These are phyloP conservation scores for Grallaria varia DNA, from an alignment of 2,113 vertebrate genomes.

Conservation along the genomic window DNA sequence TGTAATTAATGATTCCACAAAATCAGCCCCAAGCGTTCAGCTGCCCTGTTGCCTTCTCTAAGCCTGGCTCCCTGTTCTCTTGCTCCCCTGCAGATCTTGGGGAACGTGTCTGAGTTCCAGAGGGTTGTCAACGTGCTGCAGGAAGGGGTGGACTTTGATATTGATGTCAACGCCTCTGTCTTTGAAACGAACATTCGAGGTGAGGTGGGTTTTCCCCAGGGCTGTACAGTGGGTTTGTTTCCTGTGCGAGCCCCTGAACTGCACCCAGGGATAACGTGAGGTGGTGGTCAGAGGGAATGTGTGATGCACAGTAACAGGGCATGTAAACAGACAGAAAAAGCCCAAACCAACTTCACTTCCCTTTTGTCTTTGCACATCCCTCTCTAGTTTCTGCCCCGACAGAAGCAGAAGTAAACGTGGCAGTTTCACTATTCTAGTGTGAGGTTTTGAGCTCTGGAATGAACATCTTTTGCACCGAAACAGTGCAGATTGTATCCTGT, in stretches of 20 bases:
- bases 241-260: accelerated
- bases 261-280: accelerated
- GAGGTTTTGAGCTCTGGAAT: not conserved
- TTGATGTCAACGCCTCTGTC: conserved; percentile 95
- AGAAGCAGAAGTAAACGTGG: not conserved
- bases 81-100: conserved; percentile 82
- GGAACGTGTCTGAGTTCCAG: conserved; percentile 92
- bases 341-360: not conserved
- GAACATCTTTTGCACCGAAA: not conserved
- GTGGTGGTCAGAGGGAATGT: not conserved
- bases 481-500: too few relatives aligned
- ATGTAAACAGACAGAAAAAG: not conserved
- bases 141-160: conserved; percentile 91
- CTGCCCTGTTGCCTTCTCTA: too few relatives aligned
- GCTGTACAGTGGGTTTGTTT: not conserved
- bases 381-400: not conserved
- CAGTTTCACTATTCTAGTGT: not conserved
- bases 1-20: not conserved
- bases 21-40: accelerated
- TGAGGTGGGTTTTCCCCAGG: conserved; percentile 14
- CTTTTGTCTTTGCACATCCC: not conserved
- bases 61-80: not conserved
- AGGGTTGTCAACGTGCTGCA: conserved; percentile 89
- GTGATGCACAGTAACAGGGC: not conserved
- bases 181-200: conserved; percentile 99